phyloP scores from a whole-genome alignment of 1,140 invertebrate genomes.

The Antheraea mylitta region DNA sequence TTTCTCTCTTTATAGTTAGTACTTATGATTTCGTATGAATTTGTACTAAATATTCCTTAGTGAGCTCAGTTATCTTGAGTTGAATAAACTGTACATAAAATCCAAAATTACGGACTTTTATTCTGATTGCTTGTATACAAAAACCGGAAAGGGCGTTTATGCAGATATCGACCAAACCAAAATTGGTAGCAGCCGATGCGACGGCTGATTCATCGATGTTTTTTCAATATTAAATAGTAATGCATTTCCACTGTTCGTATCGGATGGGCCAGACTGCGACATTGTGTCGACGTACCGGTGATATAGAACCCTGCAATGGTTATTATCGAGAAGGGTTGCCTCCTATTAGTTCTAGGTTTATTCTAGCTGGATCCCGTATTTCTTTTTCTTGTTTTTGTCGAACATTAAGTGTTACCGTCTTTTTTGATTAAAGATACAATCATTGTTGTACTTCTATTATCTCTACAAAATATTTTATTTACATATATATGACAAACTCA shows the following conservation, averaged over 20 bases:
- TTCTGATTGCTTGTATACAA: no score
- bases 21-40: neutral
- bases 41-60: no score
- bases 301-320: conserved; percentile 16
- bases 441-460: no score
- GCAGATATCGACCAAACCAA: neutral
- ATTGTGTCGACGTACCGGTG: conserved; percentile 7
- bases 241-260: conserved; percentile 16
- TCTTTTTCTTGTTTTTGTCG: no score
- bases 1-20: no score
- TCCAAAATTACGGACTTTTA: no score
- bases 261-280: conserved; percentile 19
- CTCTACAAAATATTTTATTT: no score
- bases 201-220: neutral
- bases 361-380: no score
- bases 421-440: no score
- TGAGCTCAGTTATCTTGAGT: neutral
- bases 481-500: no score
- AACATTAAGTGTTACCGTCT: no score
- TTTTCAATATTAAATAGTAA: conserved; percentile 4
- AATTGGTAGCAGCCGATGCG: conserved; percentile 1
- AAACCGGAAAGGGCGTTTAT: neutral
- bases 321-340: neutral
- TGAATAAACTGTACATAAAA: neutral
- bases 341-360: no score